Percentiles rank a stretch among this genome's conserved stretches.
Conservation (phyloP, 1,140 invertebrate species). For the Dufourea novaeangliae region DNA sequence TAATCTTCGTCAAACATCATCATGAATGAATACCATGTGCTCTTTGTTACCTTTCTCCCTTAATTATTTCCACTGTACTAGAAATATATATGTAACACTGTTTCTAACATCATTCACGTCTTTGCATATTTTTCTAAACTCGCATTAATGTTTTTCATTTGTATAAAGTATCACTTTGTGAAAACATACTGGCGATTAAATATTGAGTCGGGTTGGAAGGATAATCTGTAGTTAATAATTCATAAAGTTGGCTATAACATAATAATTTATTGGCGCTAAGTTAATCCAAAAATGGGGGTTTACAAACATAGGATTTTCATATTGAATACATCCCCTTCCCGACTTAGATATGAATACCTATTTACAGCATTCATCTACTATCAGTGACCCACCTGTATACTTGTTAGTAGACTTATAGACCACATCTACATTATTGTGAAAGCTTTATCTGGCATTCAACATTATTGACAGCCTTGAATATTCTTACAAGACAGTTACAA, state of each 20-base stretch:
- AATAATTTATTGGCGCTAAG: background rate
- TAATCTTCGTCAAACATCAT: constrained; percentile 29
- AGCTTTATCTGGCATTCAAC: background rate
- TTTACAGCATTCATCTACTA: background rate
- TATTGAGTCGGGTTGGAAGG: constrained; percentile 26
- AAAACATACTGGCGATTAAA: constrained; percentile 5
- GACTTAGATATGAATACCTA: background rate
- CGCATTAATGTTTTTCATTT: background rate
- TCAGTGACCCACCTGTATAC: background rate
- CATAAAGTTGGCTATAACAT: background rate
- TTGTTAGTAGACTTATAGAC: background rate
- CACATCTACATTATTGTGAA: background rate
- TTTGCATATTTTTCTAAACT: constrained; percentile 36
- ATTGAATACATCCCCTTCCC: background rate
- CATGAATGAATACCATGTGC: constrained; percentile 14
- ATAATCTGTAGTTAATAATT: background rate
- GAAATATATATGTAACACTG: constrained; percentile 32
- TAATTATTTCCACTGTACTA: constrained; percentile 13
- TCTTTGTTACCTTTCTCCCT: constrained; percentile 33
- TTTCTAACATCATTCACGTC: constrained; percentile 22
- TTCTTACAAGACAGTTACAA: background rate
- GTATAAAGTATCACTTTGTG: constrained; percentile 1
- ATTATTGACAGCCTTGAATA: background rate
- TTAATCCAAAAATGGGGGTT: background rate
- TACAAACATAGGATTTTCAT: background rate